Evolutionary conservation across 2,113 vertebrate species (phyloP).

Genomic region (Pygoscelis adeliae): DNA sequence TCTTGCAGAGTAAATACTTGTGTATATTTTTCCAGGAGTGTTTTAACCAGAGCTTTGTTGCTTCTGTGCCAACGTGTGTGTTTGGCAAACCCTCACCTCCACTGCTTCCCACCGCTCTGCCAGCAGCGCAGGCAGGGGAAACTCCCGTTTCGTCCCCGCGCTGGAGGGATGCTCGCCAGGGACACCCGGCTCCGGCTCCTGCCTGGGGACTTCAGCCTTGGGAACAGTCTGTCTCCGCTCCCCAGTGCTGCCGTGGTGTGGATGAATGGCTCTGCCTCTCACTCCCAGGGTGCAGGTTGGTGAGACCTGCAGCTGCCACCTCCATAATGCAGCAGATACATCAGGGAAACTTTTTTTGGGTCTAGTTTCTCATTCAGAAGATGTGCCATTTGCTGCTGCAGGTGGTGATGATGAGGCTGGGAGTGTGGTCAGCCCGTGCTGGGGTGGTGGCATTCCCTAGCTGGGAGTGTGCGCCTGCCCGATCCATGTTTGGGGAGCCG

Average conservation of each 20-base stretch:
- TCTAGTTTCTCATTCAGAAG: not conserved
- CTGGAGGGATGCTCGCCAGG: not conserved
- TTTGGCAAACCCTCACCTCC: not conserved
- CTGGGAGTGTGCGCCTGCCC: not conserved
- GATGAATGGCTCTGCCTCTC: not conserved
- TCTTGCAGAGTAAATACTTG: not conserved
- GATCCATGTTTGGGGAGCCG: rapidly evolving
- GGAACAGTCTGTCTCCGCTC: not conserved
- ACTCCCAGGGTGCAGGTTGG: not conserved
- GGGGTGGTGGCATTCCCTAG: not conserved
- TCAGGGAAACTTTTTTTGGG: not conserved
- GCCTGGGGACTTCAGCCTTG: not conserved
- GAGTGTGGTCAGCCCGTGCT: rapidly evolving
- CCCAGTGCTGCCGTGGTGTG: not conserved
- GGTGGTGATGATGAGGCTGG: rapidly evolving
- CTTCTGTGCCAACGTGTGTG: rapidly evolving
- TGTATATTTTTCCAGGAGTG: rapidly evolving
- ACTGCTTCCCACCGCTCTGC: not conserved
- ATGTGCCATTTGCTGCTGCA: too few species aligned
- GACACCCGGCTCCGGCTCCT: not conserved
- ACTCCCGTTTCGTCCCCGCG: not conserved
- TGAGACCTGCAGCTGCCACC: not conserved
- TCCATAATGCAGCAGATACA: not conserved
- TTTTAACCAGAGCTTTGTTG: not conserved
- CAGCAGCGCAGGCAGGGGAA: not conserved